Conservation (phyloP, 2,113 vertebrate species). For the Macquaria australasica region DNA sequence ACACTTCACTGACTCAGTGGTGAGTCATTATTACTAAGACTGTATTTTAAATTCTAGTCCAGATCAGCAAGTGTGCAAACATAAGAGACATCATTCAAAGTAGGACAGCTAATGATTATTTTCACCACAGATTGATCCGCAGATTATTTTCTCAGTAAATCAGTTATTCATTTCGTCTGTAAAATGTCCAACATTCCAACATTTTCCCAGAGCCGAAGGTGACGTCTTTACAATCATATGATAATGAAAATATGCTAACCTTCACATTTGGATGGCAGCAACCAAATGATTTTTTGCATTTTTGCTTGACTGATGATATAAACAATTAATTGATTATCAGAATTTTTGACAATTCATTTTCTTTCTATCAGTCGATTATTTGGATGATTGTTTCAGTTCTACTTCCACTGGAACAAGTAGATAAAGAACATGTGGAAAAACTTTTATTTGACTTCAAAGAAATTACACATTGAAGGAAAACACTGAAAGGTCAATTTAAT, state of each 20-base stretch:
- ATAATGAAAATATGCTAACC: not conserved
- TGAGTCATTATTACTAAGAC: not conserved
- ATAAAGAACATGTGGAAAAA: not conserved
- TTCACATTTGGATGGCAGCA: not conserved
- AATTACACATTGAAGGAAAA: constrained; percentile 2
- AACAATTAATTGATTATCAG: not conserved
- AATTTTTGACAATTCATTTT: not conserved
- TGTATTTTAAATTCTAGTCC: not conserved
- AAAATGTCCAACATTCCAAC: not conserved
- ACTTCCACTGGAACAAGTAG: not conserved
- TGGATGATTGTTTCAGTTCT: not conserved
- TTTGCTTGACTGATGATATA: not conserved
- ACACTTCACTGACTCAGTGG: not conserved
- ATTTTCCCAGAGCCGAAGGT: not conserved
- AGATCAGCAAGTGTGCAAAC: not conserved
- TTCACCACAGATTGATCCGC: not conserved
- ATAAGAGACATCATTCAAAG: not conserved
- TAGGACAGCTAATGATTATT: not conserved
- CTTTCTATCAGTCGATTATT: not conserved
- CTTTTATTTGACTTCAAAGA: not conserved
- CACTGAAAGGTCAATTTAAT: constrained; percentile 1
- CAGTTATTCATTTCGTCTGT: not conserved
- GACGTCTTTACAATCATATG: not conserved
- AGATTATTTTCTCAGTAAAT: not conserved
- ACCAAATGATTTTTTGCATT: not conserved